Base-by-base conservation (phyloP, 2,888 invertebrate species). In the Drosophila flavopinicola region DNA sequence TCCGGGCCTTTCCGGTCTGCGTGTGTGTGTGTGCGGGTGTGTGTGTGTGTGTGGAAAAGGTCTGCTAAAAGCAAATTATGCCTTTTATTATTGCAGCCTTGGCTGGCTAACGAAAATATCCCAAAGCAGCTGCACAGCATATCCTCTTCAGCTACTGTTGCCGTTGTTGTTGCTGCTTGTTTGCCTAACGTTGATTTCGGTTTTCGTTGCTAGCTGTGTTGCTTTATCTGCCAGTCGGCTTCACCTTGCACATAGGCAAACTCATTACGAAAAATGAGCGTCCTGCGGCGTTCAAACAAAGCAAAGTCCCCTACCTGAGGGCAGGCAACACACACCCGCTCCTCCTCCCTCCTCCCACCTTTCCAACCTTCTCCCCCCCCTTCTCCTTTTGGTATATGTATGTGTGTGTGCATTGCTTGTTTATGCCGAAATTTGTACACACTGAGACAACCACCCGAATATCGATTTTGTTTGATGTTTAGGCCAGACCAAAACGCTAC, bases 391-490 rank as follows among this genome's bases (percentile, higher is more conserved):
- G 27, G 23, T 52, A 52, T 59, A 42, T 57, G 29, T 44, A 25
- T 52, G 38, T 44, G 30, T 58, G 49, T 61, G 35, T 49, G 32
- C 44, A 32, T 68, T 64, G 70, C 83, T 79, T 79, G 87, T 73
- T 86, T 76, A 86, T 84, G 78, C 87, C 87, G 47, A 80, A 86
- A 76, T 80, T 84, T 78, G 84, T 57, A 60, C 52, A 56, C 41
- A 41, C 57, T 37, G 35, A n/a, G n/a, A 41, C 49, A 37, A 41
- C 71, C 84, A 56, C 79, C 87, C 78, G 66, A 51, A 83, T 87
- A 87, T 83, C 86, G 83, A 83, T 83, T 83, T 83, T 83, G 87
- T 83, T 83, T 83, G 86, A 87, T 83, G 83, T 85, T 83, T 87
- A 69, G 70, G 65, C 64, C 56, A 58, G 32, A 33, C 42, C 59